Evolutionary conservation across 2,888 invertebrate genomes (phyloP), one percentile per base, ranked within the genome.

Genomic region (Sarcophaga carnaria): DNA sequence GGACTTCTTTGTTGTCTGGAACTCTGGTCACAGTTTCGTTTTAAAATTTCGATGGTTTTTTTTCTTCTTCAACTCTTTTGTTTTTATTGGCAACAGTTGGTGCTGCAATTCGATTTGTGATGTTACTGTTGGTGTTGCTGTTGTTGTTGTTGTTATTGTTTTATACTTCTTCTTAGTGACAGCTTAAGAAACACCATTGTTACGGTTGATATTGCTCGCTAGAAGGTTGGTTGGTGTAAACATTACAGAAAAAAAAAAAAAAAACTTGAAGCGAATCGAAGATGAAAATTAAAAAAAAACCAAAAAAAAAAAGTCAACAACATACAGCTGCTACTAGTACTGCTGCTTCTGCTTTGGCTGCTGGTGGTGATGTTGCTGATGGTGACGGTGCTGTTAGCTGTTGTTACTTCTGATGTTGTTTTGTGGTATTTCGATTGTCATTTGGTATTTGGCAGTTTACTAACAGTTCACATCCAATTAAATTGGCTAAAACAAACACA

Each of bases 361-460:
- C 45, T 67, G 66, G 20, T 54, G 17, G 54, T 12, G 54, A 17
- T 37, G 70, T 70, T 82, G 77, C 86, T 79, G 71, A 80, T 80
- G 80, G 72, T 80, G 80, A 74, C 76, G 67, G n/a, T 80, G 85
- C 66, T 66, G 78, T 79, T 80, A 45, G 62, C 47, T 66, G 72
- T 80, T 84, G 75, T 71, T 71, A 80, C 71, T 80, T 80, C 80
- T 71, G 83, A 80, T 87, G 83, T 81, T 79, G 78, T 87, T 84
- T 83, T 87, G 78, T 87, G 71, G 80, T 76, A 84, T 81, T 83
- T 83, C 87, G 83, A 87, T 87, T 87, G 87, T 87, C 87, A 87
- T 87, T 83, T 81, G 87, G 87, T 87, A 87, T 87, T 87, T 87
- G 87, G 87, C 87, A 87, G 87, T 87, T 87, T 84, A 87, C 87